Evolutionary conservation across 1,140 invertebrate genomes (phyloP).

Genomic region (Brachionus sp.): DNA sequence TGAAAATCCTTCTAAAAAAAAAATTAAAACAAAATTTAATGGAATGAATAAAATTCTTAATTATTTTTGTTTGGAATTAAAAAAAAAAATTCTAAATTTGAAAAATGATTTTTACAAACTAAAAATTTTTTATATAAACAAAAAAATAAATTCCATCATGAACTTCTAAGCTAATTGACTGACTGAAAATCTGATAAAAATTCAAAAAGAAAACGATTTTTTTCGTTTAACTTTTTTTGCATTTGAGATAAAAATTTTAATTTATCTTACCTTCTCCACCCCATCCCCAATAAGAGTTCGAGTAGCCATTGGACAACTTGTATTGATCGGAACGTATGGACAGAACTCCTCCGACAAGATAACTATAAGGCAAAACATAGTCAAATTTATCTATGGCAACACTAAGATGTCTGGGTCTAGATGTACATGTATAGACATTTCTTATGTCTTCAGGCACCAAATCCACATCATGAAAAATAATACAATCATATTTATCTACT

Average conservation of each 20-base stretch:
- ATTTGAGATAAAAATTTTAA: not conserved
- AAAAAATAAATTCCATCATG: too few relatives aligned
- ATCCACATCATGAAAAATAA: slow-evolving; percentile 49
- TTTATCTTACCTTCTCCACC: slow-evolving; percentile 51
- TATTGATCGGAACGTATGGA: slow-evolving; percentile 11
- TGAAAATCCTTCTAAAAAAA: not conserved
- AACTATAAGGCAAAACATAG: slow-evolving; percentile 29
- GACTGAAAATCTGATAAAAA: not conserved
- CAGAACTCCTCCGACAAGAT: slow-evolving; percentile 42
- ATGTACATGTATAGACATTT: slow-evolving; percentile 46
- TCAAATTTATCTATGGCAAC: slow-evolving; percentile 46
- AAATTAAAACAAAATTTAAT: too few relatives aligned
- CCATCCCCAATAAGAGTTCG: slow-evolving; percentile 77
- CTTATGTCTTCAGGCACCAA: slow-evolving; percentile 46
- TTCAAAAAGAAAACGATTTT: not conserved
- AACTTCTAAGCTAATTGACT: too few relatives aligned
- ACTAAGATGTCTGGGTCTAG: slow-evolving; percentile 44
- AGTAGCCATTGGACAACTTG: slow-evolving; percentile 65
- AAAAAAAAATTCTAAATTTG: too few relatives aligned
- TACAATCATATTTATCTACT: slow-evolving; percentile 46
- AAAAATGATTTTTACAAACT: too few relatives aligned
- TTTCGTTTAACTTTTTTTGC: not conserved
- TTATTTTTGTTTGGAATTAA: too few relatives aligned
- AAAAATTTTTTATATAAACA: too few relatives aligned
- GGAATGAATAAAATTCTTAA: too few relatives aligned